Percentiles rank a stretch among this genome's conserved stretches.
These are phyloP conservation scores for Zapus hudsonius DNA, from an alignment of 2,113 vertebrate species.

Conservation along the genomic window DNA sequence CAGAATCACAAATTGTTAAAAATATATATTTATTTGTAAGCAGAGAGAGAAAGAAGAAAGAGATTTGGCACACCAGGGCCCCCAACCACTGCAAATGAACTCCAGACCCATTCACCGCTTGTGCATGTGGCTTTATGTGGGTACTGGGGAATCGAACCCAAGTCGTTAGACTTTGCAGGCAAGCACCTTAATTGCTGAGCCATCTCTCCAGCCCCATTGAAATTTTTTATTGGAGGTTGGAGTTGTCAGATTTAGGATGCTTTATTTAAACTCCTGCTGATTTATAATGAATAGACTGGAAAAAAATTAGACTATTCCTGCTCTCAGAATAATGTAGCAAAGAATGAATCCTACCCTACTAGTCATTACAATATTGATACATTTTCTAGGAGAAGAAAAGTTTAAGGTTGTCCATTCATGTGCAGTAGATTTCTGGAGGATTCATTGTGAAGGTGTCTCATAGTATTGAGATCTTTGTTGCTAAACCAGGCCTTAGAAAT, in stretches of 20 bases:
- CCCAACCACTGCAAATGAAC: no score
- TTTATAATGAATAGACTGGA: neutral
- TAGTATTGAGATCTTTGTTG: neutral
- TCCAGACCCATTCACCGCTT: no score
- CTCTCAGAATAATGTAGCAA: neutral
- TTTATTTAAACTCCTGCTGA: constrained; percentile 24
- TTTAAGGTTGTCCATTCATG: neutral
- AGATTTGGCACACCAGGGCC: no score
- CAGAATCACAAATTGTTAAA: constrained; percentile 12
- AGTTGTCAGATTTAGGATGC: constrained; percentile 41
- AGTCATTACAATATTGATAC: neutral
- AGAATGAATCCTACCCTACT: constrained; percentile 14
- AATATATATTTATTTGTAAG: constrained; percentile 35
- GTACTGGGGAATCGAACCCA: no score
- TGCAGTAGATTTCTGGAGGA: neutral
- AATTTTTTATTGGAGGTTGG: constrained; percentile 8
- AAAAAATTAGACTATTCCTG: constrained; percentile 6
- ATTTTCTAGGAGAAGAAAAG: neutral
- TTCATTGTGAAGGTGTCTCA: neutral
- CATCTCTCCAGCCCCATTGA: neutral
- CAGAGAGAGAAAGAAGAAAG: no score
- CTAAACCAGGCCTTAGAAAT: neutral
- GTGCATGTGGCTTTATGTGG: no score
- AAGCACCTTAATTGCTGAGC: no score
- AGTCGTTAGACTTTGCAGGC: no score